Conservation (phyloP, 2,113 vertebrate species). For the Callocephalon fimbriatum region DNA sequence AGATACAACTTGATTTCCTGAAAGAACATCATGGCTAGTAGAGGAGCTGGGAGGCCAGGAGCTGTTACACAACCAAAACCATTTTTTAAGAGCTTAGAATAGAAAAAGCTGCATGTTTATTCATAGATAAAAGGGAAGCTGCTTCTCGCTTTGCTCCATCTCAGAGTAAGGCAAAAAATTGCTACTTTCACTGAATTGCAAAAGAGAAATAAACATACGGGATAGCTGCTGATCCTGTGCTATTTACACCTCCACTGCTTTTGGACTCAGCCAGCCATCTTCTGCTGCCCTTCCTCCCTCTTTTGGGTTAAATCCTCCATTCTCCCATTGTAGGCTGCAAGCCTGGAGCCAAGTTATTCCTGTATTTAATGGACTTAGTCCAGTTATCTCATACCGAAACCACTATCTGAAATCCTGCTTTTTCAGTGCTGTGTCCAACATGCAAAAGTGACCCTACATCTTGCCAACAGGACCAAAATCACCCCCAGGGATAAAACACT, state of each 20-base stretch:
- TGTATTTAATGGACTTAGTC: not conserved
- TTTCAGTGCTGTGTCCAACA: not conserved
- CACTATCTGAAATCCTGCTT: not conserved
- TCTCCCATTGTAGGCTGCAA: not conserved
- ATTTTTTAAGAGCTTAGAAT: constrained; percentile 19
- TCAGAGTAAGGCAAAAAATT: constrained; percentile 7
- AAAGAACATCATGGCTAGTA: constrained; percentile 6
- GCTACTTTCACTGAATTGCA: not conserved
- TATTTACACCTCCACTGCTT: not conserved
- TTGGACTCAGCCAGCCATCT: not conserved
- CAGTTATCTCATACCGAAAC: not conserved
- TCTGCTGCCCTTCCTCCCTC: not conserved
- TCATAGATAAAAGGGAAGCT: constrained; percentile 32
- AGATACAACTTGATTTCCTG: not conserved
- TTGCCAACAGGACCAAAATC: not conserved
- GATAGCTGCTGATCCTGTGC: not conserved
- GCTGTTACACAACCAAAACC: constrained; percentile 18
- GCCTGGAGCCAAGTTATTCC: not conserved
- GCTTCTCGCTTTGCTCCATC: not conserved
- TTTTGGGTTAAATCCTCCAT: not conserved
- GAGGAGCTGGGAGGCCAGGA: not conserved
- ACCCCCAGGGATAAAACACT: not conserved
- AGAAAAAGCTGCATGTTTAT: constrained; percentile 51
- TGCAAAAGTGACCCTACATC: not conserved
- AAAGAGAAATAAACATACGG: not conserved